Base-by-base conservation (phyloP, 2,113 vertebrate species). In the Nannospalax galili region DNA sequence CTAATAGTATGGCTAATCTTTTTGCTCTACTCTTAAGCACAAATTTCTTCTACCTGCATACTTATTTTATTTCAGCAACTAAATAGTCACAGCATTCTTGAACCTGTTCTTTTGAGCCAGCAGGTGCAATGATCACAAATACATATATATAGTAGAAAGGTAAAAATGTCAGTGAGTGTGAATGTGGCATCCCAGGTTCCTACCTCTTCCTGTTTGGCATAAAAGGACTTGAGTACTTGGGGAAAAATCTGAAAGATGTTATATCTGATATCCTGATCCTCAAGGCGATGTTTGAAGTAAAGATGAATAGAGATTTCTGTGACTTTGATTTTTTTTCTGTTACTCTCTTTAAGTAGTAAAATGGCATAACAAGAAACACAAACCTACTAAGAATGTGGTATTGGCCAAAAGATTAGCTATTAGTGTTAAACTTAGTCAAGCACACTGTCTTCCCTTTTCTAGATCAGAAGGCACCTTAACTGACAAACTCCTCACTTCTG, bases 211-310 rank as follows among this genome's bases (percentile, higher is more conserved):
- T 86, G 88, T n/a, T 85, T 92, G 78, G 7, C 37, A 56, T 93
- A 62, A 95, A 96, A 89, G 28, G 26, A 73, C 48, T 89, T 69
- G 88, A 94, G 69, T 82, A 81, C n/a, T 58, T 81, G 37, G 45
- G 19, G 1, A 22, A 15, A 58, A 35, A 32, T 40, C 24, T 60
- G 48, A 92, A 96, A 74, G 48, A 65, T 87, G 58, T 75, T 15
- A 65, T 45, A 64, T 91, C 74, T 89, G 48, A 93, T 91, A 58
- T 97, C 60, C 70, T 89, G 92, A 87, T 95, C 75, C 70, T 84
- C 70, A 79, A 85, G 82, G 60, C 74, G 67, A 87, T 88, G 52
- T 93, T 95, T 94, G 84, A 93, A 93, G 89, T 62, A 90, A 95
- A 96, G 94, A 90, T 89, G 64, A 75, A 75, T 40, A 72, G 84